Evolutionary conservation across 92 coral and sea anemone species (phyloP).

Genomic region (Porites evermanni): DNA sequence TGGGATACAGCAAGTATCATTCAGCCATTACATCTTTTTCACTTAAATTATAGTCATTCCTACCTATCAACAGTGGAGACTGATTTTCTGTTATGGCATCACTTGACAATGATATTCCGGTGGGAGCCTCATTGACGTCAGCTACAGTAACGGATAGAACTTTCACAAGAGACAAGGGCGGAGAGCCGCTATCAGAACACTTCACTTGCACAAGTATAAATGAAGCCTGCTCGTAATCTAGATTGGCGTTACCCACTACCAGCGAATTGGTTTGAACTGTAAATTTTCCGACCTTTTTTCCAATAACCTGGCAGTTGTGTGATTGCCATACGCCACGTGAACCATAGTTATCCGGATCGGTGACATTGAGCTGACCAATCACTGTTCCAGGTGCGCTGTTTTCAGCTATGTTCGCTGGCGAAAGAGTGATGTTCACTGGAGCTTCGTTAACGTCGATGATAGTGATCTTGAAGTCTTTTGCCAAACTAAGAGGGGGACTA

Average conservation of each 20-base stretch:
- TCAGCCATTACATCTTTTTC: too few species aligned
- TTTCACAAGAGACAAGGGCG: conserved; percentile 58
- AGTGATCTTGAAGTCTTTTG: conserved; percentile 58
- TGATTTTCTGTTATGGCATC: conserved; percentile 79
- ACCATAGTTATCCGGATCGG: conserved; percentile 88
- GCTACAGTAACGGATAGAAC: conserved; percentile 39
- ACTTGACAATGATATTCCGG: conserved; percentile 66
- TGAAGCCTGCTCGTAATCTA: conserved; percentile 79
- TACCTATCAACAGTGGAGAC: conserved; percentile 77
- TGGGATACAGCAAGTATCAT: too few species aligned
- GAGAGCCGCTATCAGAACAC: conserved; percentile 80
- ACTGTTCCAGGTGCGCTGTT: conserved; percentile 82
- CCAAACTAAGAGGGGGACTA: conserved; percentile 51
- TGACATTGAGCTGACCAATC: conserved; percentile 82
- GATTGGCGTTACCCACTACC: conserved; percentile 56
- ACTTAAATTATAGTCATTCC: background rate
- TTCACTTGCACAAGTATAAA: conserved; percentile 58
- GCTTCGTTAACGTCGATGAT: conserved; percentile 88
- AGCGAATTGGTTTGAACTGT: conserved; percentile 54
- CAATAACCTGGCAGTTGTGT: conserved; percentile 76
- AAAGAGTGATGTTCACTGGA: conserved; percentile 77
- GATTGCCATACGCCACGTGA: conserved; percentile 79
- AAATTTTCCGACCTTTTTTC: conserved; percentile 71
- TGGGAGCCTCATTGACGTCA: conserved; percentile 82
- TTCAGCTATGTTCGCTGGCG: conserved; percentile 70